Base-by-base conservation (phyloP, 2,113 vertebrate genomes). In the Indri indri region DNA sequence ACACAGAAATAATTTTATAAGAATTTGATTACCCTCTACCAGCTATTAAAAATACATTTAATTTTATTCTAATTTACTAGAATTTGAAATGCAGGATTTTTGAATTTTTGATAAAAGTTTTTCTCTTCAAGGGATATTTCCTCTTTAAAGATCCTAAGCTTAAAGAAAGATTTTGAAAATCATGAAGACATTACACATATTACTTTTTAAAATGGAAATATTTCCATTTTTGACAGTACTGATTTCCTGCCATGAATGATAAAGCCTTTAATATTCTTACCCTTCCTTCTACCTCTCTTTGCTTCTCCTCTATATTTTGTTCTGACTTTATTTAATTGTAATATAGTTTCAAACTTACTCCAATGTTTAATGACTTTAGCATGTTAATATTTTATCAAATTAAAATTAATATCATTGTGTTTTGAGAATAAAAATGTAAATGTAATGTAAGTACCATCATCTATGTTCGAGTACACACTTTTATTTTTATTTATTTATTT, bases 321-420 rank as follows among this genome's bases (percentile, higher is more conserved):
- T 84, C 23, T 70, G 22, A 37, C 40, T 92, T 92, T 83, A 71
- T 77, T 86, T 76, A 85, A 88, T 85, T 84, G 89, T 89, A 77
- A 87, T 85, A 10, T 73, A 86, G 82, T 89, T 96, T 79, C 3
- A 74, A 89, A 68, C 37, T 90, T 94, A 73, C 34, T 83, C 20
- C 9, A 80, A 40, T 83, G 13, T 66, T 94, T 17, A 85, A 52
- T 97, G 97, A 95, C 93, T 98, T 97, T 89, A 97, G 93, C 83
- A 87, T 97, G 87, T 81, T 97, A 95, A 93, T 96, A 94, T 86
- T 97, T 96, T 96, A 97, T 93, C 71, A 97, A 85, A 94, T 97
- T 96, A 96, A 97, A 97, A 94, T 95, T 91, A 97, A 96, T 95
- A 90, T 95, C 47, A 88, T 97, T 96, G 73, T 84, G 50, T 95